Evolutionary conservation across 2,888 invertebrate species (phyloP).

Genomic region (Monoplex corrugatus): DNA sequence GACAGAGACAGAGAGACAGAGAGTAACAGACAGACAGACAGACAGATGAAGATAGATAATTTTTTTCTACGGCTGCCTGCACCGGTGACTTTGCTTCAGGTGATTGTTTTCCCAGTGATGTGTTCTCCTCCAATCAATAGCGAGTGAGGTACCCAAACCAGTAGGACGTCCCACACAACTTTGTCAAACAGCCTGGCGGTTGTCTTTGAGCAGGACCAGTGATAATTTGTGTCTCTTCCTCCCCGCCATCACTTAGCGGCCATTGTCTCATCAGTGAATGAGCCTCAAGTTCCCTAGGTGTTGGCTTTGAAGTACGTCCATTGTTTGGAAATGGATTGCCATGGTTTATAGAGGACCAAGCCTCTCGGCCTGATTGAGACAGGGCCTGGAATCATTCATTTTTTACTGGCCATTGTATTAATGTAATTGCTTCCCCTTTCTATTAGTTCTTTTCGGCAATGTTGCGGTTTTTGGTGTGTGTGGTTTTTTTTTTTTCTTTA

Average conservation of each 20-base stretch:
- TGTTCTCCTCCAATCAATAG: too few relatives aligned
- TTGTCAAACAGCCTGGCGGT: neutral
- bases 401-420: constrained; percentile 42
- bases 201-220: neutral
- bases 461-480: constrained; percentile 6
- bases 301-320: constrained; percentile 37
- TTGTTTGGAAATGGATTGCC: constrained; percentile 38
- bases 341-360: constrained; percentile 35
- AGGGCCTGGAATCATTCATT: constrained; percentile 33
- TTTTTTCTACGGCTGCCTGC: too few relatives aligned
- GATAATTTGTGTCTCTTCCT: constrained; percentile 31
- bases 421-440: constrained; percentile 43
- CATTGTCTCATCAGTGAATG: constrained; percentile 42
- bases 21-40: too few relatives aligned
- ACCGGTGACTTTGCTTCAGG: too few relatives aligned
- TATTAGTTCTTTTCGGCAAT: constrained; percentile 38
- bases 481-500: too few relatives aligned
- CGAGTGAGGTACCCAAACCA: too few relatives aligned
- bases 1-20: too few relatives aligned
- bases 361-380: constrained; percentile 43
- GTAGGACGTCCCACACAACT: too few relatives aligned
- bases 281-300: constrained; percentile 41
- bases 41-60: too few relatives aligned
- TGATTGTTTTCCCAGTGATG: too few relatives aligned
- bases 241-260: neutral